phyloP scores from a whole-genome alignment of 2,113 vertebrate species.

The Leptobrachium ailaonicum region DNA sequence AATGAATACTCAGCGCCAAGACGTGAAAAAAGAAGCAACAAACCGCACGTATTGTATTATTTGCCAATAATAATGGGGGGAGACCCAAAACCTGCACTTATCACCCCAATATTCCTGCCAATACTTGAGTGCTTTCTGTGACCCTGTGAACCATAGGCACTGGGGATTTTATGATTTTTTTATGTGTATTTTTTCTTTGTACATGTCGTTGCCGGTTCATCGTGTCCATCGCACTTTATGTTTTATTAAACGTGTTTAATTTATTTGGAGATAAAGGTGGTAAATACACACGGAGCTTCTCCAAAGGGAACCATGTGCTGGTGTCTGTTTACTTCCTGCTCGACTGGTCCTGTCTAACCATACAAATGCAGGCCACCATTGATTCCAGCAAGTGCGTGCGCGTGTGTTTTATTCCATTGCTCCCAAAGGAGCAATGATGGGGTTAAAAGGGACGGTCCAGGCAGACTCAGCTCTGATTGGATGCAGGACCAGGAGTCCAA shows the following conservation, averaged over 20 bases:
- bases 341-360: too few relatives aligned
- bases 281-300: slow-evolving; percentile 6
- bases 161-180: slow-evolving; percentile 7
- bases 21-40: neutral
- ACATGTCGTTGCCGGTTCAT: neutral
- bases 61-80: slow-evolving; percentile 10
- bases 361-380: too few relatives aligned
- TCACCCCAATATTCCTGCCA: slow-evolving; percentile 30
- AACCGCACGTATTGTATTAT: neutral
- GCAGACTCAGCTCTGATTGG: too few relatives aligned
- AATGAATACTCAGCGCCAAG: neutral
- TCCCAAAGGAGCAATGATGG: too few relatives aligned
- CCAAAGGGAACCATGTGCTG: too few relatives aligned
- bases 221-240: slow-evolving; percentile 29
- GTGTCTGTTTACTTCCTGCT: too few relatives aligned
- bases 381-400: too few relatives aligned
- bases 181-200: neutral
- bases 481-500: too few relatives aligned
- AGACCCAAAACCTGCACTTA: slow-evolving; percentile 9
- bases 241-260: slow-evolving; percentile 34
- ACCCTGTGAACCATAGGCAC: neutral
- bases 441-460: too few relatives aligned
- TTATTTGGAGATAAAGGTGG: slow-evolving; percentile 35
- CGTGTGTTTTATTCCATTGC: too few relatives aligned
- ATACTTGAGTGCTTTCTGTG: slow-evolving; percentile 44